A percentile compares a stretch with the other conserved stretches of the same genome.
Conservation (phyloP, 2,888 invertebrate genomes). For the Eumerus sabulonum region DNA sequence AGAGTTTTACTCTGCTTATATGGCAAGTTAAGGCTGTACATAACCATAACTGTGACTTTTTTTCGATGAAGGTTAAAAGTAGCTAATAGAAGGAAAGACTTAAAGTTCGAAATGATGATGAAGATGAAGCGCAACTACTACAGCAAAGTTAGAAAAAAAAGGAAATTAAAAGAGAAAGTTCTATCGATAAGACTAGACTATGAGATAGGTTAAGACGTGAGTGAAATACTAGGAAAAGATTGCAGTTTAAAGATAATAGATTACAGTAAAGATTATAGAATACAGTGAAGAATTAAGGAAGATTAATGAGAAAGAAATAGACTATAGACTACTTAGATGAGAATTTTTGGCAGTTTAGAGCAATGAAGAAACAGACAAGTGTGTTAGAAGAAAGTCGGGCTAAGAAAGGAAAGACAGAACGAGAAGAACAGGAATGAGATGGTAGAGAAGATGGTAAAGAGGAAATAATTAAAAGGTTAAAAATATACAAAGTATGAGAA, state of each 20-base stretch:
- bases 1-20: conserved; percentile 66
- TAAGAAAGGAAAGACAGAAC: conserved; percentile 19
- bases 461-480: conserved; percentile 16
- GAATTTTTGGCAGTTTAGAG: conserved; percentile 62
- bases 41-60: conserved; percentile 76
- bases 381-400: conserved; percentile 32
- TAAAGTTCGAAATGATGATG: conserved; percentile 7
- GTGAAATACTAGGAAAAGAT: conserved; percentile 1
- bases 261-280: background rate
- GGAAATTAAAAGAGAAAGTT: conserved; percentile 49
- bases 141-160: conserved; percentile 7
- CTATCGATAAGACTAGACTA: conserved; percentile 63
- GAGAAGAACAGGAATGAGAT: conserved; percentile 42
- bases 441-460: conserved; percentile 35
- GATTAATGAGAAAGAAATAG: conserved; percentile 17
- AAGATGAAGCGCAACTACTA: background rate
- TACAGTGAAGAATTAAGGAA: background rate
- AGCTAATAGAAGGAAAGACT: conserved; percentile 11
- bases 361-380: conserved; percentile 43
- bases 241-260: background rate
- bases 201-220: conserved; percentile 47
- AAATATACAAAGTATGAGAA: conserved; percentile 29
- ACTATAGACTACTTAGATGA: conserved; percentile 56
- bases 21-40: conserved; percentile 78
- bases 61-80: conserved; percentile 1